phyloP scores from a whole-genome alignment of 2,888 invertebrate genomes.

The Eugnorisma glareosa region DNA sequence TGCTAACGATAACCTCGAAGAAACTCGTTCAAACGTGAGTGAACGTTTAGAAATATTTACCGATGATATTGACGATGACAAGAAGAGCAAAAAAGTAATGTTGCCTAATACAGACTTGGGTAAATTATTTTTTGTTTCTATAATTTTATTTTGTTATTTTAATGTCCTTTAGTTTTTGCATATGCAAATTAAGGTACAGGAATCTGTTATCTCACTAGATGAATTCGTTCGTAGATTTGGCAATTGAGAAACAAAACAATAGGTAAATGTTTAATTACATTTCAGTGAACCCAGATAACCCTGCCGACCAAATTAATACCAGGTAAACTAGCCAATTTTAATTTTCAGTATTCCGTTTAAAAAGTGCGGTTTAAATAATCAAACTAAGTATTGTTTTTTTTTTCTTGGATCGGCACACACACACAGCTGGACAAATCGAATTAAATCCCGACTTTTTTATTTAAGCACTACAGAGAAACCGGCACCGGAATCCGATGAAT shows the following conservation, averaged over 20 bases:
- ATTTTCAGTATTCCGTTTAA: neutral
- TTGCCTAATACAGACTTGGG: conserved; percentile 79
- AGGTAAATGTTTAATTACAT: conserved; percentile 16
- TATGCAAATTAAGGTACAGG: neutral
- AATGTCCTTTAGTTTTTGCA: neutral
- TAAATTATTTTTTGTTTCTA: conserved; percentile 74
- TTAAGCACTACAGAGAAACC: conserved; percentile 27
- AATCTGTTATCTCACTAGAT: conserved; percentile 1
- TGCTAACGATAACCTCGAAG: conserved; percentile 16
- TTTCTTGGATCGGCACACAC: neutral
- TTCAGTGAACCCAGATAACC: conserved; percentile 41
- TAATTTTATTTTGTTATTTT: conserved; percentile 46
- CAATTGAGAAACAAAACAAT: neutral
- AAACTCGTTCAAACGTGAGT: conserved; percentile 60
- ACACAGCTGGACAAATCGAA: neutral
- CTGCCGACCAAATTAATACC: neutral
- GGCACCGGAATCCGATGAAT: neutral
- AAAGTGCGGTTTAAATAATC: neutral
- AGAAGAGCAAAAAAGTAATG: conserved; percentile 78
- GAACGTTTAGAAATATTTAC: conserved; percentile 61
- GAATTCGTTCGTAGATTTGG: neutral
- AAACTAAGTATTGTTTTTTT: neutral
- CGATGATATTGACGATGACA: conserved; percentile 66
- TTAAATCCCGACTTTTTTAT: neutral
- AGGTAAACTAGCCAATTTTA: conserved; percentile 14